Percentiles rank a stretch among this genome's conserved stretches.
Conservation (phyloP, 2,888 invertebrate genomes). For the Unio delphinus region DNA sequence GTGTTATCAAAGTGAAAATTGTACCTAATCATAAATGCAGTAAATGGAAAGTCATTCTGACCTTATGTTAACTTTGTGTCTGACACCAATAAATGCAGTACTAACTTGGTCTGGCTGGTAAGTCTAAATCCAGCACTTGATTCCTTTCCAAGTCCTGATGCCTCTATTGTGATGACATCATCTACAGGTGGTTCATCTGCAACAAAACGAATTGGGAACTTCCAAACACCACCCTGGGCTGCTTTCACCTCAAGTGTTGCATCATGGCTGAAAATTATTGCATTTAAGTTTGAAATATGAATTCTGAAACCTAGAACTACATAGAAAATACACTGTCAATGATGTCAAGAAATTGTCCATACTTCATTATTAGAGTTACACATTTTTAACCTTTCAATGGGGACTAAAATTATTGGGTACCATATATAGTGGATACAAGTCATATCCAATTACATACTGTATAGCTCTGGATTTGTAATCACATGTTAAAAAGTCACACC, state of each 20-base stretch:
- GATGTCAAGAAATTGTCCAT: neutral
- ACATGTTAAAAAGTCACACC: too few species aligned
- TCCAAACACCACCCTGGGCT: conserved; percentile 69
- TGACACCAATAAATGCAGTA: conserved; percentile 1
- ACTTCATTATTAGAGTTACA: neutral
- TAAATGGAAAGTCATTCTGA: too few species aligned
- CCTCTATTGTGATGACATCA: conserved; percentile 67
- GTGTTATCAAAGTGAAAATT: too few species aligned
- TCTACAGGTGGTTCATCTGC: conserved; percentile 69
- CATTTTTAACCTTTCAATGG: too few species aligned
- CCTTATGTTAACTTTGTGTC: too few species aligned
- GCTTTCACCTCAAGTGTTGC: conserved; percentile 63
- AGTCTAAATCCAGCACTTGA: conserved; percentile 67
- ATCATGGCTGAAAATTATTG: conserved; percentile 50
- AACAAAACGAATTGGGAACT: conserved; percentile 67
- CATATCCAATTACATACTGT: too few species aligned
- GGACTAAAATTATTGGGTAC: too few species aligned
- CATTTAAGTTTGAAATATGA: neutral
- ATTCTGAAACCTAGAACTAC: too few species aligned
- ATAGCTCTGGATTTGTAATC: too few species aligned
- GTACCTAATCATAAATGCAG: too few species aligned
- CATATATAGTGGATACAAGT: too few species aligned
- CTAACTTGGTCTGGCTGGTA: conserved; percentile 65
- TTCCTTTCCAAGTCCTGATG: conserved; percentile 65
- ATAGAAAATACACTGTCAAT: neutral